These are phyloP conservation scores for Agrochola lychnidis DNA, from an alignment of 2,888 invertebrate genomes.

Conservation along the genomic window DNA sequence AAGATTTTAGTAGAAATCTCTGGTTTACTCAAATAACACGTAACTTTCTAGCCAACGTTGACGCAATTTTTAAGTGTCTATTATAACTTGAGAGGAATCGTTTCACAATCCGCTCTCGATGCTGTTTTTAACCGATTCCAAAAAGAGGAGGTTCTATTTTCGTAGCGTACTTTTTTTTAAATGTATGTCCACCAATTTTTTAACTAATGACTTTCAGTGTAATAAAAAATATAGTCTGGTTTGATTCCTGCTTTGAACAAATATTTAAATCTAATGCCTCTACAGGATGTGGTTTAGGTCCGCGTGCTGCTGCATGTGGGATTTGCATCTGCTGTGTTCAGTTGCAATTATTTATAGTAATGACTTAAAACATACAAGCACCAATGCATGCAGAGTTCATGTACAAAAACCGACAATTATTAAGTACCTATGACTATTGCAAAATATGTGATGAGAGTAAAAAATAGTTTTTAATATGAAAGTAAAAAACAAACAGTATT, in stretches of 20 bases:
- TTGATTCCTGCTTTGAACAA: neutral
- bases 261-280: no score
- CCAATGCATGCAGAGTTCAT: neutral
- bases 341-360: neutral
- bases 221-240: neutral
- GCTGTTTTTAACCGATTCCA: neutral
- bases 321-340: neutral
- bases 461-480: neutral
- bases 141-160: no score
- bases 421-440: neutral
- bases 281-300: neutral
- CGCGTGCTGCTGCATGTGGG: neutral
- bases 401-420: no score
- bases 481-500: neutral
- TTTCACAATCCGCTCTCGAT: conserved; percentile 63
- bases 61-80: conserved; percentile 66
- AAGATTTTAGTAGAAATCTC: conserved; percentile 45
- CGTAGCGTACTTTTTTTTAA: no score
- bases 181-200: neutral
- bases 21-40: conserved; percentile 42
- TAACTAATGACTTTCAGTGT: no score
- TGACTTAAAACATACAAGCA: neutral
- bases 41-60: conserved; percentile 69
- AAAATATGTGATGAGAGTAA: neutral
- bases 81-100: conserved; percentile 47